phyloP scores from a whole-genome alignment of 2,888 invertebrate genomes.

The Drosophila melanocephala region DNA sequence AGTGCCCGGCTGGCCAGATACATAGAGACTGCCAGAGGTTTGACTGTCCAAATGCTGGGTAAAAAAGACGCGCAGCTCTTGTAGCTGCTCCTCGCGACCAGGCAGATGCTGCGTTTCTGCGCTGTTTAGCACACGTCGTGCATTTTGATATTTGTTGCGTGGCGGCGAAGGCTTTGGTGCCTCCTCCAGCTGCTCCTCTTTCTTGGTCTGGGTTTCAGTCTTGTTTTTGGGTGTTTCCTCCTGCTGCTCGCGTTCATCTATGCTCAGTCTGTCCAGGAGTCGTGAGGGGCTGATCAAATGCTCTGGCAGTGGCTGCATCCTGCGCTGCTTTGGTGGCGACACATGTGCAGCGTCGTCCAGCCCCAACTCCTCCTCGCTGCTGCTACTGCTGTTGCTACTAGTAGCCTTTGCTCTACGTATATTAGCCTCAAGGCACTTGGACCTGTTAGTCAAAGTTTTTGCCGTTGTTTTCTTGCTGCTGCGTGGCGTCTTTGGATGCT shows the following conservation, averaged over 20 bases:
- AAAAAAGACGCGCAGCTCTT: slow-evolving; percentile 90
- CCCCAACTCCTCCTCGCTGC: slow-evolving; percentile 30
- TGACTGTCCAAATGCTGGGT: slow-evolving; percentile 88
- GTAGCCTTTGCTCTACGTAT: background rate
- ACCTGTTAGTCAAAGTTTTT: slow-evolving; percentile 16
- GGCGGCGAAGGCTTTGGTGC: slow-evolving; percentile 45
- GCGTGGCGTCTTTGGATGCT: slow-evolving; percentile 74
- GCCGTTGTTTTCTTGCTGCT: slow-evolving; percentile 63
- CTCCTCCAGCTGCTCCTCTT: background rate
- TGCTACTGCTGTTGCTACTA: slow-evolving; percentile 14
- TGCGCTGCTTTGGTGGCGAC: slow-evolving; percentile 84
- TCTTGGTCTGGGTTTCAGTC: slow-evolving; percentile 37
- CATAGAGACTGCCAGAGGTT: slow-evolving; percentile 93
- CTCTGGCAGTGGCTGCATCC: slow-evolving; percentile 57
- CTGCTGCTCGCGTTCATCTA: slow-evolving; percentile 70
- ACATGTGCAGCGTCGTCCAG: slow-evolving; percentile 45
- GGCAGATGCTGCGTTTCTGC: slow-evolving; percentile 87
- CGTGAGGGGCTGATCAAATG: slow-evolving; percentile 83
- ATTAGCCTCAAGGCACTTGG: slow-evolving; percentile 42
- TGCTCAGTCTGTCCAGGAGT: slow-evolving; percentile 82
- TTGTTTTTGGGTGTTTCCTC: slow-evolving; percentile 18
- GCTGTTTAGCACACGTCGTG: slow-evolving; percentile 83
- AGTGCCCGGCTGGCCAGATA: slow-evolving; percentile 98
- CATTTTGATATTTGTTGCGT: slow-evolving; percentile 84
- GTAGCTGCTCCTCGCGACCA: slow-evolving; percentile 93